Conservation (phyloP, 1,140 invertebrate species). For the Penaeus japonicus region DNA sequence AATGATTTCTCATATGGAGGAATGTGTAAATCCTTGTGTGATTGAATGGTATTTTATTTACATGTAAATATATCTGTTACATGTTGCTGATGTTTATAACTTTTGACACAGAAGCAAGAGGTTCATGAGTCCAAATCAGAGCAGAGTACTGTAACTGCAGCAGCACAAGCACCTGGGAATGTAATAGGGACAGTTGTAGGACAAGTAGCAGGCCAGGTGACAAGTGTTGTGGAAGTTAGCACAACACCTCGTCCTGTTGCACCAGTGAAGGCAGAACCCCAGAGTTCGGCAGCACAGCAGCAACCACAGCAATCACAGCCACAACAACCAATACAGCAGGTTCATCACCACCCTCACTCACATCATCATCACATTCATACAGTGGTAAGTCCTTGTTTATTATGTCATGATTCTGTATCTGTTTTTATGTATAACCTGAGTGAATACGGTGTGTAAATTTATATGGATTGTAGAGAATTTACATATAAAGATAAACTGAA, state of each 20-base stretch:
- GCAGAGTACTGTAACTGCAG: not conserved
- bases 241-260: constrained; percentile 67
- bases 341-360: too few relatives aligned
- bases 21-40: too few relatives aligned
- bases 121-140: constrained; percentile 30
- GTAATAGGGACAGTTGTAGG: constrained; percentile 62
- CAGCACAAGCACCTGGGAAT: not conserved
- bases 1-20: too few relatives aligned
- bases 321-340: too few relatives aligned
- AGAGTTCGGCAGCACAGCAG: constrained; percentile 62
- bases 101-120: constrained; percentile 17
- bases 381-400: not conserved
- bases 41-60: too few relatives aligned
- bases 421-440: too few relatives aligned
- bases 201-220: constrained; percentile 59
- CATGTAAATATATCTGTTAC: too few relatives aligned
- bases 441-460: too few relatives aligned
- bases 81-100: too few relatives aligned
- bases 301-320: constrained; percentile 59
- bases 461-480: too few relatives aligned
- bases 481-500: too few relatives aligned
- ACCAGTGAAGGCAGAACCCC: constrained; percentile 63
- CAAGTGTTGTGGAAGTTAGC: constrained; percentile 65
- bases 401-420: not conserved
- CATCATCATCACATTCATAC: not conserved